A percentile compares a stretch with the other conserved stretches of the same genome.
phyloP scores from a whole-genome alignment of 2,797 vertebrate genomes.

The Myotis daubentonii region DNA sequence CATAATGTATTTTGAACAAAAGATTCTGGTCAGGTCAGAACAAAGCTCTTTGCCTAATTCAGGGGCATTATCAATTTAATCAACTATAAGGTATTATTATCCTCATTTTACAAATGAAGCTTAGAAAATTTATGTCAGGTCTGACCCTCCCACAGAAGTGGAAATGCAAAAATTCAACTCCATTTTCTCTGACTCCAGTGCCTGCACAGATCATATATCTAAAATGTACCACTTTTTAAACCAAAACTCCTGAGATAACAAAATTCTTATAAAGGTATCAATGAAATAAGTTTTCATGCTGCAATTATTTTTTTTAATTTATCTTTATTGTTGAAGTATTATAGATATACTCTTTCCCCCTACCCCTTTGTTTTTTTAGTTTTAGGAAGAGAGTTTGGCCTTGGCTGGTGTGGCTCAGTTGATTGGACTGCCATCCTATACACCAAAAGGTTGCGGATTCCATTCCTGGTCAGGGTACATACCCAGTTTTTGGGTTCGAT shows the following conservation, averaged over 20 bases:
- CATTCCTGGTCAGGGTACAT: neutral
- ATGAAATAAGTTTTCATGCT: neutral
- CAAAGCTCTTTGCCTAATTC: neutral
- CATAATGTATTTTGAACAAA: neutral
- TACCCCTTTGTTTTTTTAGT: neutral
- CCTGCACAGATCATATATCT: neutral
- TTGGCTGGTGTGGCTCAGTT: neutral
- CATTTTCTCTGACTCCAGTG: neutral
- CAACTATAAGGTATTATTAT: neutral
- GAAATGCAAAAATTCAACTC: neutral
- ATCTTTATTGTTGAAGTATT: too few species aligned
- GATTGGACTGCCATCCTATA: neutral
- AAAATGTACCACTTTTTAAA: neutral
- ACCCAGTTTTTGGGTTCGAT: neutral
- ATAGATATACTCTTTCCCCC: too few species aligned
- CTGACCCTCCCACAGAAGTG: neutral
- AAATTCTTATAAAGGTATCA: slow-evolving; percentile 4
- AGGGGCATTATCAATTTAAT: neutral
- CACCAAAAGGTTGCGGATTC: neutral
- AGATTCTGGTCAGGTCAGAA: neutral
- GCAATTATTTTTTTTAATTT: too few species aligned
- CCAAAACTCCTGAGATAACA: neutral
- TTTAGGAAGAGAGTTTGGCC: neutral
- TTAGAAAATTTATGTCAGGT: neutral
- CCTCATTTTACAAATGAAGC: neutral